Base-by-base conservation (phyloP, 2,797 vertebrate genomes). In the Takifugu rubripes region DNA sequence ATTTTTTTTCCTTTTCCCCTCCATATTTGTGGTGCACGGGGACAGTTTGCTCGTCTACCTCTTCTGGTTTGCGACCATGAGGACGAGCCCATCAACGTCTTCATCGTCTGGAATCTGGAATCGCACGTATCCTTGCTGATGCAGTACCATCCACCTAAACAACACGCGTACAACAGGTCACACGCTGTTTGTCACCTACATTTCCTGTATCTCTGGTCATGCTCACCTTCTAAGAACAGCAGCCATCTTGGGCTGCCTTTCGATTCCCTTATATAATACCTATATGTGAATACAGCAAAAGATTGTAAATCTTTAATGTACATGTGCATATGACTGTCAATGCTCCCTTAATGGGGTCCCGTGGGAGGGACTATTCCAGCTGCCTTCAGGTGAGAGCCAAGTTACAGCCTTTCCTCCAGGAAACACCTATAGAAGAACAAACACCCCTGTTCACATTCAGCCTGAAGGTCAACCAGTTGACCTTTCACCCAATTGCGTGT, bases 251-350 rank as follows among this genome's bases (percentile, higher is more conserved):
- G 90, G 68, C 96, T 98, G 83, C 95, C 95, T 79, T 92, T 94
- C 4, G 96, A 97, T 77, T 96, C 93, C 84, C 94, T 96, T 69
- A 97, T 90, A 88, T 97, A 98, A 84, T 94, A 98, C 71, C 95
- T 96, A 79, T 3, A 47, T 5, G 72, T 6, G 25, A 66, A 29
- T 68, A 47, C n/a, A 61, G 42, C 49, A 49, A 31, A 12, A 2
- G 1, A 36, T 3, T 36, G 33, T 36, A 11, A 36, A 12, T 36
- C 6, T 11, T 2, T 36, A 10, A 6, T 27, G 55, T 46, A 16
- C 17, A 24, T 26, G 21, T 21, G 36, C 43, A 12, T 52, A 31
- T 17, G 9, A 45, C 47, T 51, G 31, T 52, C 42, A 25, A n/a
- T 27, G 27, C 27, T 27, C 6, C 5, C 31, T 33, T 9, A 5